phyloP scores from a whole-genome alignment of 1,140 invertebrate genomes.

The Venturia canescens region DNA sequence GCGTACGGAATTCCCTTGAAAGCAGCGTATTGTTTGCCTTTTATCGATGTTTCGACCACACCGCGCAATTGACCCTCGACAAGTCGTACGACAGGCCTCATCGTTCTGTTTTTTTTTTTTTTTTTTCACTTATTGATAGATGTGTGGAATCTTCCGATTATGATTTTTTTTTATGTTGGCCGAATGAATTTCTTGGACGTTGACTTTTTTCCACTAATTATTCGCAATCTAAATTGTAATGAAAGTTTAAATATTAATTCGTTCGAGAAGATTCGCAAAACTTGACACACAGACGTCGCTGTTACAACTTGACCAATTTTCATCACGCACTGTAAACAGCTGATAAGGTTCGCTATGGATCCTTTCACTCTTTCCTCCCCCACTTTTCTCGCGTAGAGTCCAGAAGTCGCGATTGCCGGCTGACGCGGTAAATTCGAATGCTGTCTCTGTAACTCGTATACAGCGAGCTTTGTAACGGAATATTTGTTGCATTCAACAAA shows the following conservation, averaged over 20 bases:
- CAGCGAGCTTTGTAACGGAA: not conserved
- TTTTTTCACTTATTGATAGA: not conserved
- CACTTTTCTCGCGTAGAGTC: not conserved
- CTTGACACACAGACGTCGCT: not conserved
- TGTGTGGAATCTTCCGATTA: not conserved
- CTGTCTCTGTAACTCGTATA: too few species aligned
- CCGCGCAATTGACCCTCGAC: constrained; percentile 58
- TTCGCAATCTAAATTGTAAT: too few species aligned
- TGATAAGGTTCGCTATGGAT: not conserved
- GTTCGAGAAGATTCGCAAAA: not conserved
- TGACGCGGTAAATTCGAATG: not conserved
- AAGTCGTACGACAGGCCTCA: constrained; percentile 26
- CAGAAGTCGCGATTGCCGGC: not conserved
- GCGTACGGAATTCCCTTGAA: constrained; percentile 66
- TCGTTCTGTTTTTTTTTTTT: not conserved
- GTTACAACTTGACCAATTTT: not conserved
- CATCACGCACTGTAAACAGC: not conserved
- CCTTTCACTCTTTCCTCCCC: not conserved
- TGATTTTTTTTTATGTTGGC: not conserved
- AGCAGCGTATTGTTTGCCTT: constrained; percentile 49
- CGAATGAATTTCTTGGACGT: not conserved
- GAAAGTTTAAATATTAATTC: too few species aligned
- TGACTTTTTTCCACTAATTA: too few species aligned
- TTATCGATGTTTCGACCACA: constrained; percentile 35
- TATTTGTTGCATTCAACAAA: not conserved